Evolutionary conservation across 1,140 invertebrate genomes (phyloP).

Genomic region (Orius insidiosus): DNA sequence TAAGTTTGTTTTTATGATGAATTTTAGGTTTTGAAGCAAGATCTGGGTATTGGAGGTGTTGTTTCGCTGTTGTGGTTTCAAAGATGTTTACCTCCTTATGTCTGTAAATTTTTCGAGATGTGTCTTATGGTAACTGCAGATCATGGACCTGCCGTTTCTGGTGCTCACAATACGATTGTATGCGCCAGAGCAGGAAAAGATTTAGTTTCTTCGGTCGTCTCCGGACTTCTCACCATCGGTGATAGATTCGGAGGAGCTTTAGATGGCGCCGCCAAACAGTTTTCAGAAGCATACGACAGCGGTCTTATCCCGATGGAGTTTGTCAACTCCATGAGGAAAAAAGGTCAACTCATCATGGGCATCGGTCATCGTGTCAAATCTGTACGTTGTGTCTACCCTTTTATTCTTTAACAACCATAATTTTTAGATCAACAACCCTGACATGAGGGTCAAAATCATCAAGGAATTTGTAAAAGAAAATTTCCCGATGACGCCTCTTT

Average conservation of each 20-base stretch:
- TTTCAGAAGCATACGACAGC: constrained; percentile 86
- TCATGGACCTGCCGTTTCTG: constrained; percentile 96
- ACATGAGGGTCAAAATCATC: constrained; percentile 90
- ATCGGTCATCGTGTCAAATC: constrained; percentile 98
- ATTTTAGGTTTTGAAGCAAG: constrained; percentile 46
- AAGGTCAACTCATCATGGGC: constrained; percentile 96
- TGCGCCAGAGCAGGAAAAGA: constrained; percentile 98
- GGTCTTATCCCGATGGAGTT: constrained; percentile 89
- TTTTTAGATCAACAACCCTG: constrained; percentile 87
- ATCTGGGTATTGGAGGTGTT: constrained; percentile 93
- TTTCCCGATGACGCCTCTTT: constrained; percentile 80
- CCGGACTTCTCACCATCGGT: constrained; percentile 93
- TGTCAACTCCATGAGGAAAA: constrained; percentile 92
- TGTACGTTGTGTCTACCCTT: constrained; percentile 27
- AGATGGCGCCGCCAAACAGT: constrained; percentile 89
- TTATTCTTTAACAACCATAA: not conserved
- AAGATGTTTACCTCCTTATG: constrained; percentile 79
- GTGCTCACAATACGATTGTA: constrained; percentile 98
- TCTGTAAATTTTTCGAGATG: constrained; percentile 98
- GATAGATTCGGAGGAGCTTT: constrained; percentile 97
- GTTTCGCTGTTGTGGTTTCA: constrained; percentile 98
- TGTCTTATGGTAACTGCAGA: constrained; percentile 98
- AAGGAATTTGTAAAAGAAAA: constrained; percentile 90
- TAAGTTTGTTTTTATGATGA: not conserved
- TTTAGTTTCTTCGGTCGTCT: constrained; percentile 88